These are phyloP conservation scores for Drosophila affinis DNA, from an alignment of 2,888 invertebrate genomes.

Conservation along the genomic window DNA sequence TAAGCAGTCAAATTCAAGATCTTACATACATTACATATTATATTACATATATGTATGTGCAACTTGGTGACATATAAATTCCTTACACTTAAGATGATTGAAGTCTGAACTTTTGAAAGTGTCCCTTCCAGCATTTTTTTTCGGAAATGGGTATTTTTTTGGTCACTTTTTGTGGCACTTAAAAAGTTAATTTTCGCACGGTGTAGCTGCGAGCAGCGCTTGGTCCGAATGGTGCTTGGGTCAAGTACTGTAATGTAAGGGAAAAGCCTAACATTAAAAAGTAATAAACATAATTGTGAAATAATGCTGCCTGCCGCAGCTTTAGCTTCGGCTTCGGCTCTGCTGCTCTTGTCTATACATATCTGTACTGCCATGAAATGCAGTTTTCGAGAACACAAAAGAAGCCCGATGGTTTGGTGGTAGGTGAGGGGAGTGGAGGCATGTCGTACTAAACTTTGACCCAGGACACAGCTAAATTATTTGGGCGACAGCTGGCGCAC, in stretches of 20 bases:
- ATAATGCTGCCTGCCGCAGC: constrained; percentile 38
- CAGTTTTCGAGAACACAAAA: constrained; percentile 23
- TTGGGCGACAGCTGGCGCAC: constrained; percentile 68
- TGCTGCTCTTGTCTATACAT: constrained; percentile 7
- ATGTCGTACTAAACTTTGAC: constrained; percentile 75
- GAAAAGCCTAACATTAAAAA: constrained; percentile 64
- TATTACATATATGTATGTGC: too few relatives aligned
- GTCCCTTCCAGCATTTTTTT: too few relatives aligned
- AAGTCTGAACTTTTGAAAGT: too few relatives aligned
- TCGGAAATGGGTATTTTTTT: too few relatives aligned
- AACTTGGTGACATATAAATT: too few relatives aligned
- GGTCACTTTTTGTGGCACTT: too few relatives aligned
- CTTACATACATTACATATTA: too few relatives aligned
- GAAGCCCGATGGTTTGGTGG: constrained; percentile 26
- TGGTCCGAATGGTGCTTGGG: constrained; percentile 10
- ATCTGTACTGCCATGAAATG: constrained; percentile 31
- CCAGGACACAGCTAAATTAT: constrained; percentile 66
- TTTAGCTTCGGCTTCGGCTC: not conserved
- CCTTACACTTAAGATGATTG: too few relatives aligned
- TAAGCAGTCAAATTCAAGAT: too few relatives aligned
- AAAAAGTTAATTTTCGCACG: not conserved
- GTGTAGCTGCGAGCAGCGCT: constrained; percentile 2
- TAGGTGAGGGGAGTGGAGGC: not conserved
- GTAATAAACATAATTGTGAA: constrained; percentile 76
- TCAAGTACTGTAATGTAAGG: constrained; percentile 38